phyloP scores from a whole-genome alignment of 2,113 vertebrate species.

The Marcusenius ussheri region DNA sequence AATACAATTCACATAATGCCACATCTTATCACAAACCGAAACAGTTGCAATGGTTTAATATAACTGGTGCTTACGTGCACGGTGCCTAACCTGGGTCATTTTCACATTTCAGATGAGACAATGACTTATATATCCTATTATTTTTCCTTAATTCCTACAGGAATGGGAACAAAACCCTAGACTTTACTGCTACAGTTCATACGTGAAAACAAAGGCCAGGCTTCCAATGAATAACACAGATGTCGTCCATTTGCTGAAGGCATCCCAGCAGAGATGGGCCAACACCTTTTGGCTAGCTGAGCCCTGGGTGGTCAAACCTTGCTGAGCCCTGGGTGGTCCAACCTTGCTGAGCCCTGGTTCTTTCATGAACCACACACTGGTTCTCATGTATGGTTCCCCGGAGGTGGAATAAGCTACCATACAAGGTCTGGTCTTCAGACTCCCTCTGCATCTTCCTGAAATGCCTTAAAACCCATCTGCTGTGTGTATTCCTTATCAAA shows the following conservation, averaged over 20 bases:
- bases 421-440: background rate
- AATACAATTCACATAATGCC: background rate
- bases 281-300: background rate
- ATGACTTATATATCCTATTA: background rate
- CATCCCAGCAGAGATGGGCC: background rate
- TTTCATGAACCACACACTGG: background rate
- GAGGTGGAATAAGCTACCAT: background rate
- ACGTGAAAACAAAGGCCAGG: background rate
- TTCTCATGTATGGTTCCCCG: background rate
- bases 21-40: background rate
- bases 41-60: background rate
- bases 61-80: background rate
- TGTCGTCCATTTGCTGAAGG: background rate
- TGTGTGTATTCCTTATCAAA: too few relatives aligned
- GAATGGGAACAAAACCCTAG: background rate
- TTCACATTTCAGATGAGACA: background rate
- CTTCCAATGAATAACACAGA: background rate
- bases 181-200: background rate
- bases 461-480: background rate
- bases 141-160: background rate
- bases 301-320: background rate
- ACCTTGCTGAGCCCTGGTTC: background rate
- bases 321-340: background rate
- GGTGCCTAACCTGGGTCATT: background rate
- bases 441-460: background rate